Base-by-base conservation (phyloP, 2,113 vertebrate genomes). In the Chrysochloris asiatica region DNA sequence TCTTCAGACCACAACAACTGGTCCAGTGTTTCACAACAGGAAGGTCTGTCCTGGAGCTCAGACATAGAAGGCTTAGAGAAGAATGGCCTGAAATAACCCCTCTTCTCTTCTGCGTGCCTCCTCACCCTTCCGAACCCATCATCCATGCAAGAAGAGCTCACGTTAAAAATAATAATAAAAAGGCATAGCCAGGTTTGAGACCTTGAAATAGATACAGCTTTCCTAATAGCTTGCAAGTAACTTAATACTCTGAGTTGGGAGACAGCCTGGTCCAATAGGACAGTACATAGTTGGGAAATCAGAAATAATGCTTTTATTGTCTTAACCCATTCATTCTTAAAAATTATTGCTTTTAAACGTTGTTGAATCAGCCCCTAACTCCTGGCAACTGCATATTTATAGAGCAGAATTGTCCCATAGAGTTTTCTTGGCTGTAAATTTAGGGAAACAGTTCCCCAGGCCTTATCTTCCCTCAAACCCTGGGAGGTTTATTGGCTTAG, bases 81-180 rank as follows among this genome's bases (percentile, higher is more conserved):
- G 91, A 56, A 30, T 96, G 95, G 91, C 97, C 96, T 98, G 96
- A 97, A 97, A 97, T 97, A 97, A 97, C 95, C 76, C 11, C n/a
- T n/a, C 43, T 17, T 92, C 43, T 78, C 30, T 61, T 59, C 38
- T 83, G 69, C 67, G 38, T 94, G 86, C 63, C 85, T 8, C 41
- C 71, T n/a, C 63, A 69, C 36, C 26, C 88, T 87, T 5, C 47
- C 24, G 47, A 50, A 82, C 43, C 67, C 48, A 16, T 54, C 47
- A 88, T 41, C 38, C 3, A 13, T 9, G 4, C 47, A 77, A 82
- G 24, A 22, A 56, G 71, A 79, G 85, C 56, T 80, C 38, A 93
- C 78, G n/a, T 8, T 89, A 24, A 91, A 79, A 86, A 90, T 89
- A 54, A 76, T 47, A 69, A 17, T 26, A 71, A 12, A 52, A 8